A percentile compares a stretch with the other conserved stretches of the same genome.
Evolutionary conservation across 2,113 vertebrate genomes (phyloP).

Genomic region (Oryzias curvinotus): DNA sequence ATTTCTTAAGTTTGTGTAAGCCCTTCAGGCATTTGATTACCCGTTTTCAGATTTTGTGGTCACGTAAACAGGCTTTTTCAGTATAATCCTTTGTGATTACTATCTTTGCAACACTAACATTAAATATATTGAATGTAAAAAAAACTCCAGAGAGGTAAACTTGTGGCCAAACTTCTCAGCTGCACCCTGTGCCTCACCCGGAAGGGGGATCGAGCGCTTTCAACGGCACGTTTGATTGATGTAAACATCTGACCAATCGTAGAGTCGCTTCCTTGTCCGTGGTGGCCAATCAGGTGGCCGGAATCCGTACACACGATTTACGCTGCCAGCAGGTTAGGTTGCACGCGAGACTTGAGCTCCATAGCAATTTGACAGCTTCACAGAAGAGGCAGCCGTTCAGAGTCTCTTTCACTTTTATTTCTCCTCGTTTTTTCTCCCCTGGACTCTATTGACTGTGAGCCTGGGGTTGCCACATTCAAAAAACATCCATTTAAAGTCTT

Average conservation of each 20-base stretch:
- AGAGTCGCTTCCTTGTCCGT: slow-evolving; percentile 29
- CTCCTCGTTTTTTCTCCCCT: slow-evolving; percentile 59
- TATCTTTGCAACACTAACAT: too few relatives aligned
- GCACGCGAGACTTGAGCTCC: slow-evolving; percentile 44
- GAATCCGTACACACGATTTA: slow-evolving; percentile 55
- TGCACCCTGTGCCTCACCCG: slow-evolving; percentile 41
- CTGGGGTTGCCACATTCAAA: slow-evolving; percentile 83
- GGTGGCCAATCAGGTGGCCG: slow-evolving; percentile 46
- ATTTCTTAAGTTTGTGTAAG: too few relatives aligned
- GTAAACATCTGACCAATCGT: slow-evolving; percentile 31
- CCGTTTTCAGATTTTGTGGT: too few relatives aligned
- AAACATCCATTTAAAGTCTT: slow-evolving; percentile 77
- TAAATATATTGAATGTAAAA: not conserved
- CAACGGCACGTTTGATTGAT: slow-evolving; percentile 40
- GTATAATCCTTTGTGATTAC: too few relatives aligned
- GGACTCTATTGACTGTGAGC: slow-evolving; percentile 78
- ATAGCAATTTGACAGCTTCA: slow-evolving; percentile 80
- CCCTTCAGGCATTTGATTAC: too few relatives aligned
- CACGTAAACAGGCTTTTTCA: too few relatives aligned
- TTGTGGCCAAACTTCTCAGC: not conserved
- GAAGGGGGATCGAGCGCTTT: slow-evolving; percentile 33
- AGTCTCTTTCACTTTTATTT: slow-evolving; percentile 75
- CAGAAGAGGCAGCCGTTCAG: slow-evolving; percentile 75
- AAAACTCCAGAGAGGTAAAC: not conserved
- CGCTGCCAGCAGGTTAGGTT: slow-evolving; percentile 69